Percentiles rank a stretch among this genome's conserved stretches.
Conservation (phyloP, 2,113 vertebrate genomes). For the Polypterus bichir region DNA sequence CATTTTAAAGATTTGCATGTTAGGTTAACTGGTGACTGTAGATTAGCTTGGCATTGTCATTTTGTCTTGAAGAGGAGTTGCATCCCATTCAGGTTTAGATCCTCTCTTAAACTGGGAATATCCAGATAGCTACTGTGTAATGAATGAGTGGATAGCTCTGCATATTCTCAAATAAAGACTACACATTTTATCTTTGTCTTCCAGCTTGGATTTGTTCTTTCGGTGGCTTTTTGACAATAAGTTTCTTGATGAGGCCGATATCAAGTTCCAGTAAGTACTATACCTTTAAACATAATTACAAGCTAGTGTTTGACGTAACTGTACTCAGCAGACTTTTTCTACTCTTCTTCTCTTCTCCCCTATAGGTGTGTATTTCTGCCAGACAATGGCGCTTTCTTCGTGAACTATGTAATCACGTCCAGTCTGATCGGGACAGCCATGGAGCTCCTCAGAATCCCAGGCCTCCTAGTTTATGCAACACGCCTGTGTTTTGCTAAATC, state of each 20-base stretch:
- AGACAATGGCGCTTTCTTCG: slow-evolving; percentile 89
- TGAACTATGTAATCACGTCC: slow-evolving; percentile 87
- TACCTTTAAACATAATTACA: neutral
- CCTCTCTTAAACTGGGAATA: too few species aligned
- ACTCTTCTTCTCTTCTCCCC: neutral
- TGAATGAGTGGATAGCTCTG: too few species aligned
- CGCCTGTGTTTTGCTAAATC: slow-evolving; percentile 86
- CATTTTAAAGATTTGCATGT: too few species aligned
- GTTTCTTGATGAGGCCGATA: slow-evolving; percentile 67
- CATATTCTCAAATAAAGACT: too few species aligned
- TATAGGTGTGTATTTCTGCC: slow-evolving; percentile 89
- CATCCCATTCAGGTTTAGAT: too few species aligned
- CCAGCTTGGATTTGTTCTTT: slow-evolving; percentile 81
- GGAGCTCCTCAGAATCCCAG: slow-evolving; percentile 79
- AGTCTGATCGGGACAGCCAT: slow-evolving; percentile 79
- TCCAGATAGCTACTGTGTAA: too few species aligned
- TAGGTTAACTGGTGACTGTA: too few species aligned
- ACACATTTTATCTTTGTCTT: neutral
- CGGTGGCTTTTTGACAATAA: slow-evolving; percentile 86
- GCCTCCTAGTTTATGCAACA: slow-evolving; percentile 62
- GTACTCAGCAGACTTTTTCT: neutral
- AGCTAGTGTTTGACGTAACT: neutral
- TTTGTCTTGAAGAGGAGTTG: too few species aligned
- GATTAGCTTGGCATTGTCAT: too few species aligned
- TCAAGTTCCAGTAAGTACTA: slow-evolving; percentile 85